Evolutionary conservation across 2,888 invertebrate genomes (phyloP), one percentile per base, ranked within the genome.

Genomic region (Luperina testacea): DNA sequence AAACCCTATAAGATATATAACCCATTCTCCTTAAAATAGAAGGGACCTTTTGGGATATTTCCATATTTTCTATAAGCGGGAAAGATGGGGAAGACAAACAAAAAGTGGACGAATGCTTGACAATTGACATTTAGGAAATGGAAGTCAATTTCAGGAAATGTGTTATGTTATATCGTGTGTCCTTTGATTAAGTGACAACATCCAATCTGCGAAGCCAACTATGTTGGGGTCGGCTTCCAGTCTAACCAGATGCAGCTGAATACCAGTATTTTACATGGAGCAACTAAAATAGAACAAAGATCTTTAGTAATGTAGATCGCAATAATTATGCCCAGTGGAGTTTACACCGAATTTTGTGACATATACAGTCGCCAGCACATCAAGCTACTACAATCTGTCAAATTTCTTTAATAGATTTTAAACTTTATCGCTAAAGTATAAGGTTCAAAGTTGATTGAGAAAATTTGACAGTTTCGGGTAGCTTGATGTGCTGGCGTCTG

Each of bases 11-110:
- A 81, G 82, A 85, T 57, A 57, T 78, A 82, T 71, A 75, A 78
- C 76, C 78, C 67, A 70, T 65, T 27, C 51, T 27, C 13, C 82
- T 81, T 73, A 85, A 85, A 87, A 81, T 77, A 87, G 77, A 81
- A 65, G 27, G 70, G 68, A 53, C 86, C 74, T 72, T 83, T 74
- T n/a, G 57, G 1, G 32, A 74, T 77, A 85, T 85, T 80, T 84
- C 75, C 87, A 80, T 87, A 84, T 73, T 73, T 82, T 82, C 64
- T 81, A 61, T 67, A 85, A 80, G 53, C 59, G 68, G 32, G 27
- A 48, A 77, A 73, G 38, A 71, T 63, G 53, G 53, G 57, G n/a
- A 75, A 87, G 27, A 74, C 72, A 87, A 84, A 84, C 88, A 85
- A 84, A 73, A 78, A 59, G 61, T 76, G 75, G 63, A 57, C 74